Base-by-base conservation (phyloP, 2,888 invertebrate genomes). In the Eristalis arbustorum region DNA sequence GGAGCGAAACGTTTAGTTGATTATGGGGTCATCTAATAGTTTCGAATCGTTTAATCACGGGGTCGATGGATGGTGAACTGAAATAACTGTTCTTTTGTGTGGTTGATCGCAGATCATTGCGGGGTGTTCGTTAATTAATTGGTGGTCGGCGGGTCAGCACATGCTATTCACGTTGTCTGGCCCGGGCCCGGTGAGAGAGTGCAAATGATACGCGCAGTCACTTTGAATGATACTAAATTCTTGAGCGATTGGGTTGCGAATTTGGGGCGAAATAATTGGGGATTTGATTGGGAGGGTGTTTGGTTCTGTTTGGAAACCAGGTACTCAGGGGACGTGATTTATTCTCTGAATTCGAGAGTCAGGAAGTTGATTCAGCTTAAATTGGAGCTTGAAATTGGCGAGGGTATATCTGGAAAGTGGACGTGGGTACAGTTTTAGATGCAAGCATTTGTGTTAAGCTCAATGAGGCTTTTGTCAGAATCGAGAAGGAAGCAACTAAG, bases 1-100 rank as follows among this genome's bases (percentile, higher is more conserved):
- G 88, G 88, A 88, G 80, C 68, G 83, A 88, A 88, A 88, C 88
- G 88, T 88, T 88, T 88, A 88, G 88, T 69, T 88, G 88, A 88
- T 88, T 88, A 88, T 84, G 84, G 88, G 88, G 79, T 76, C 63
- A 67, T 88, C 88, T 88, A 88, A 88, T 84, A 80, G 82, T 76
- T 84, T 77, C 49, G 84, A 77, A 80, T 78, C 84, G 62, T 88
- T 84, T 88, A 88, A 88, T 88, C 84, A 84, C 66, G 72, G 88
- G 88, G 75, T 84, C 73, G 79, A 76, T 80, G 79, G 73, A 69
- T 84, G n/a, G 79, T 11, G 42, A 62, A 73, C 64, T 28, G 66
- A 84, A 77, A 88, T 88, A 88, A 84, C 88, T 88, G 84, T 84
- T 61, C 79, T 88, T 80, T 76, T 57, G 56, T 68, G 68, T 56